phyloP scores from a whole-genome alignment of 2,113 vertebrate species.

The Ceyx melanurus region DNA sequence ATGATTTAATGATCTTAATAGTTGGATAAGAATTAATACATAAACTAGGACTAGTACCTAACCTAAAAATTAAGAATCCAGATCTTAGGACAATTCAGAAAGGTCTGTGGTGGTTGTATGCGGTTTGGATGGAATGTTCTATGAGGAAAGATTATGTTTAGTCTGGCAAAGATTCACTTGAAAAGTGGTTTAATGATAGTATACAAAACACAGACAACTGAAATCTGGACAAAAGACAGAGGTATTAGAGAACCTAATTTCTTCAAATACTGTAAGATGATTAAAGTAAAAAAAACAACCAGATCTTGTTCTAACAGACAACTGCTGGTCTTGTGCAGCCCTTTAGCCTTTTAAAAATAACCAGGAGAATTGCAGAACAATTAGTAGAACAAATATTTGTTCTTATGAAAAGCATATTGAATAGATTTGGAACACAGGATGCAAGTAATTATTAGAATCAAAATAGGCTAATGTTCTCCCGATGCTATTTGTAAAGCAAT shows the following conservation, averaged over 20 bases:
- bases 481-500: slow-evolving; percentile 71
- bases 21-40: neutral
- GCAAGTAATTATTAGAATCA: slow-evolving; percentile 74
- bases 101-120: neutral
- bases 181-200: slow-evolving; percentile 57
- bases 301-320: slow-evolving; percentile 63
- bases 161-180: slow-evolving; percentile 66
- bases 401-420: slow-evolving; percentile 71
- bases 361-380: slow-evolving; percentile 69
- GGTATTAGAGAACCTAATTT: slow-evolving; percentile 62
- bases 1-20: neutral
- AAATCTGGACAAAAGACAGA: slow-evolving; percentile 67
- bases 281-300: slow-evolving; percentile 66
- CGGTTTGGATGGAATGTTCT: slow-evolving; percentile 51
- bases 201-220: slow-evolving; percentile 67
- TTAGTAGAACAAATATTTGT: slow-evolving; percentile 75
- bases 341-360: slow-evolving; percentile 69
- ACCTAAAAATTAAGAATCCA: slow-evolving; percentile 2
- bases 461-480: slow-evolving; percentile 72
- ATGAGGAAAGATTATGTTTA: slow-evolving; percentile 40
- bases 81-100: slow-evolving; percentile 26
- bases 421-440: slow-evolving; percentile 74
- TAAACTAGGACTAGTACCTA: slow-evolving; percentile 8
- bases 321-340: slow-evolving; percentile 54
- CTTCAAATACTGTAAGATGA: slow-evolving; percentile 65